These are phyloP conservation scores for Steinernema hermaphroditum DNA, from an alignment of 2,888 invertebrate genomes.

Conservation along the genomic window DNA sequence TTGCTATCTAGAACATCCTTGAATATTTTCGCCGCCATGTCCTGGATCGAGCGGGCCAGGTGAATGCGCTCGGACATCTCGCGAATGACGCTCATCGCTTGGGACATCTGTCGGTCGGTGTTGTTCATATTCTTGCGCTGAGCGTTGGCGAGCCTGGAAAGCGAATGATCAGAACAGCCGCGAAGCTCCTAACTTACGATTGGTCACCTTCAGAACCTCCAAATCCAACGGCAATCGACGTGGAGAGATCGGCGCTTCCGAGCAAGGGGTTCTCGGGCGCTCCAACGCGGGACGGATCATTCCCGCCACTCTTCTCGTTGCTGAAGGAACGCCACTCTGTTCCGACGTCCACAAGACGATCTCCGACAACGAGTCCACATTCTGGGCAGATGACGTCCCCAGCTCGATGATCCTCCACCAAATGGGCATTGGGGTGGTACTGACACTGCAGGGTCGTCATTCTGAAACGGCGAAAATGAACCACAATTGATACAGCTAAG, in stretches of 20 bases:
- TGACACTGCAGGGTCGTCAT: conserved; percentile 72
- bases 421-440: conserved; percentile 89
- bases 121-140: conserved; percentile 76
- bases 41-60: conserved; percentile 92
- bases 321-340: conserved; percentile 99
- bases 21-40: conserved; percentile 91
- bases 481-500: too few relatives aligned
- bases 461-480: too few relatives aligned
- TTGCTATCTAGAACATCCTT: conserved; percentile 75
- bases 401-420: conserved; percentile 96
- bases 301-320: conserved; percentile 87
- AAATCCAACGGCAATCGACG: conserved; percentile 79
- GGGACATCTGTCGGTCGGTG: conserved; percentile 89
- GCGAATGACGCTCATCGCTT: conserved; percentile 90
- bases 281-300: conserved; percentile 98
- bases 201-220: conserved; percentile 62
- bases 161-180: conserved; percentile 8
- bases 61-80: conserved; percentile 98
- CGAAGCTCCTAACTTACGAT: conserved; percentile 41
- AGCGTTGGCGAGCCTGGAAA: conserved; percentile 62
- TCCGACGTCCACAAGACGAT: conserved; percentile 96
- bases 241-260: conserved; percentile 91
- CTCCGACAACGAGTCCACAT: conserved; percentile 98
- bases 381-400: conserved; percentile 99
- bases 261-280: conserved; percentile 95